Percentiles rank a stretch among this genome's conserved stretches.
phyloP scores from a whole-genome alignment of 2,888 invertebrate genomes.

The Sepiola atlantica region DNA sequence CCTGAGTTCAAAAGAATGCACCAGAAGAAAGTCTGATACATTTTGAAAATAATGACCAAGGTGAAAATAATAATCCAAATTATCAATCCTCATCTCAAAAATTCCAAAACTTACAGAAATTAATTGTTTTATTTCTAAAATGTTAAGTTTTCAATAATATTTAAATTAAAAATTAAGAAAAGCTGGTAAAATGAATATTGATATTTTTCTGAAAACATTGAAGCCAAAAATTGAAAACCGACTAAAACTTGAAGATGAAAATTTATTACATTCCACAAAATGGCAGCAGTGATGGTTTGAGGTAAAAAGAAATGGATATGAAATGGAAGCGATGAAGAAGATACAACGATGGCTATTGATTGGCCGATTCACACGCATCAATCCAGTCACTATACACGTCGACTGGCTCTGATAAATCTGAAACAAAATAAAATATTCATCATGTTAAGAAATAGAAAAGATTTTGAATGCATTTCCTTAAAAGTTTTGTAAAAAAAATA shows the following conservation, averaged over 20 bases:
- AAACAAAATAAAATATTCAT: conserved; percentile 9
- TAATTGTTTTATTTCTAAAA: background rate
- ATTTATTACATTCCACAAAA: background rate
- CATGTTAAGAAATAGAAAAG: background rate
- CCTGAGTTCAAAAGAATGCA: no score
- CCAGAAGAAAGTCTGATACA: no score
- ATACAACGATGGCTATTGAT: conserved; percentile 76
- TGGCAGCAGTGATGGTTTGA: background rate
- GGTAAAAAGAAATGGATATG: background rate
- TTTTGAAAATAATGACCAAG: no score
- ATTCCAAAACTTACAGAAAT: background rate
- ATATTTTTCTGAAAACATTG: background rate
- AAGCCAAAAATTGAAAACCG: background rate
- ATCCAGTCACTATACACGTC: conserved; percentile 99
- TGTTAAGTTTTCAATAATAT: background rate
- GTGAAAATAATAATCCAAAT: no score
- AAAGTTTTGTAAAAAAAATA: no score
- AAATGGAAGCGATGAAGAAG: background rate
- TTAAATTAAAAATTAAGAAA: background rate
- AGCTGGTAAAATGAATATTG: background rate
- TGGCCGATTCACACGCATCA: conserved; percentile 97
- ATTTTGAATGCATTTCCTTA: no score
- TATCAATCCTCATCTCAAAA: no score
- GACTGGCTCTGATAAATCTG: conserved; percentile 90
- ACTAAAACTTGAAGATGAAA: background rate